Evolutionary conservation across 30 jellyfish, hydroid and myxozoan species (phyloP), one percentile per base, ranked within the genome.

Genomic region (Rhopilema esculentum): DNA sequence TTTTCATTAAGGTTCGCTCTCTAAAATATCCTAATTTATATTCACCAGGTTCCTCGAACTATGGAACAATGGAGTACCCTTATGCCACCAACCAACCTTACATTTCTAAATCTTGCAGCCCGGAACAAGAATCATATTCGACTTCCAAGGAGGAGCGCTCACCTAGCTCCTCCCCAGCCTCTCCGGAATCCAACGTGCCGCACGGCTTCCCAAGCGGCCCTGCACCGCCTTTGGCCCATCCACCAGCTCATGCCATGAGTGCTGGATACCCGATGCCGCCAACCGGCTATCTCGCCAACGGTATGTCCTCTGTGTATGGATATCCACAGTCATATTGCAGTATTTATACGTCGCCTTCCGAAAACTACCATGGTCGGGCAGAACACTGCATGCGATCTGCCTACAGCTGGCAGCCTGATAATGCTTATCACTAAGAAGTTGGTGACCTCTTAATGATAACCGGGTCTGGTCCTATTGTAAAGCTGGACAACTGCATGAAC

Each of bases 161-260:
- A 30, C 89, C 84, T 8, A 79, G 91, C 73, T 48, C 95, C 69
- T 82, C 93, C 67, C 96, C 96, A 4, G 81, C 96, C 31, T 91
- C 97, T 27, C 92, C 97, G 0, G 85, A 73, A n/a, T 20, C 92
- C 31, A 72, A 72, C 80, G 83, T 53, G 30, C 28, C 84, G 26
- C 79, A 86, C 26, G 88, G 82, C 20, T 77, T 28, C 31, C 82
- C 94, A 1, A 91, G 64, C 32, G 82, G 84, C 30, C 88, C 97
- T 27, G 94, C 92, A 8, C 97, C 97, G 53, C 97, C 97, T 33
- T 88, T 91, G 18, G 85, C 97, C 23, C 97, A 91, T 65, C 97
- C 92, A 0, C 95, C 97, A 2, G 72, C 91, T 8, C 94, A 77
- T 49, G 79, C 61, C 51, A 64, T 80, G 85, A 26, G 78, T 27